Conservation (phyloP, 2,888 invertebrate genomes). For the Calameuta filiformis region DNA sequence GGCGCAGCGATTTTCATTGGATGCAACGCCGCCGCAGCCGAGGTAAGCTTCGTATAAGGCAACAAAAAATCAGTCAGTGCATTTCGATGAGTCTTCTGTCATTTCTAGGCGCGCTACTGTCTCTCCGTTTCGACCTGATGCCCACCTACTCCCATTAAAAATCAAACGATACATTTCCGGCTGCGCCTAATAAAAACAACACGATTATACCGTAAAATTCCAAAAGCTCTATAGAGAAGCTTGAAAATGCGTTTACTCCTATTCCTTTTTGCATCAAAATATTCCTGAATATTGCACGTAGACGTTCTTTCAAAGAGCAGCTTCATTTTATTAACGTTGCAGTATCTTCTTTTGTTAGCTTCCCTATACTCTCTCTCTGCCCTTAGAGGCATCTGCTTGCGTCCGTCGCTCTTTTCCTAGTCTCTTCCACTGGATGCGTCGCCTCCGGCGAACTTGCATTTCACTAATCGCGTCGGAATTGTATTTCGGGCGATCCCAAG, state of each 20-base stretch:
- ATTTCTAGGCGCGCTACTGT: background rate
- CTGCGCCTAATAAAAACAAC: background rate
- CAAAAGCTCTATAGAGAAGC: background rate
- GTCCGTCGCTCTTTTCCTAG: background rate
- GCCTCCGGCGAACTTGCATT: background rate
- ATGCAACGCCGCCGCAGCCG: slow-evolving; percentile 77
- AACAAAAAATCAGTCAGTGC: background rate
- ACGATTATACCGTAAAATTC: background rate
- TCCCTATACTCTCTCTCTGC: background rate
- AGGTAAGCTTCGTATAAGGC: slow-evolving; percentile 70
- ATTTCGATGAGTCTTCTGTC: background rate
- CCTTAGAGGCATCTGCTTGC: background rate
- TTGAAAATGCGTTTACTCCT: background rate
- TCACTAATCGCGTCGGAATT: background rate
- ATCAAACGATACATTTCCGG: background rate
- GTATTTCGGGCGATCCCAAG: background rate
- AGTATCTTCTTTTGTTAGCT: background rate
- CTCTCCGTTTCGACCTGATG: background rate
- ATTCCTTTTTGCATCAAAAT: background rate
- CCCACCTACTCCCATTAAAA: background rate
- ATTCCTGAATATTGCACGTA: background rate
- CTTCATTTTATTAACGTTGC: background rate
- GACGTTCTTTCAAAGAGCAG: background rate
- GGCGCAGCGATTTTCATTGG: slow-evolving; percentile 79
- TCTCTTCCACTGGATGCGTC: background rate